Evolutionary conservation across 1,140 invertebrate species (phyloP), one percentile per base, ranked within the genome.

Genomic region (Heliconius hermathena): DNA sequence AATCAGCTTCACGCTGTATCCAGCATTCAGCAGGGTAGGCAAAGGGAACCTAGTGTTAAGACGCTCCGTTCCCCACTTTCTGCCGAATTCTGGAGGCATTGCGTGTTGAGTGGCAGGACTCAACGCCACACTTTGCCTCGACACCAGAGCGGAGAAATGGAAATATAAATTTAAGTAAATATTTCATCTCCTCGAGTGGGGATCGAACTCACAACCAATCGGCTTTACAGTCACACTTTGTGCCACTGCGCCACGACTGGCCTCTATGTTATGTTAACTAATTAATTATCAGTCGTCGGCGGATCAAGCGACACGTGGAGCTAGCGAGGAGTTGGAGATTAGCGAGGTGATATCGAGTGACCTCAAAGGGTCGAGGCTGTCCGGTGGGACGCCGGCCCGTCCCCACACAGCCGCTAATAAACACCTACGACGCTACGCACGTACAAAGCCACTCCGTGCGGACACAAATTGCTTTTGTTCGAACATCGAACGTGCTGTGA

Each of bases 381-480:
- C 82, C 81, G 79, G 70, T 78, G 77, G 76, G 49, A 79, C 76
- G 57, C 76, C 52, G 73, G 71, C 71, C 13, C n/a, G 54, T n/a
- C 60, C 22, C 60, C 75, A 60, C 33, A 83, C 83, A 71, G 84
- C 78, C 87, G 83, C 84, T 93, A 92, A 93, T 93, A 93, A 91
- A 92, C 90, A 89, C 89, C 90, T 92, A 89, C 84, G 84, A 92
- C 81, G 89, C 89, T 72, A 89, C 88, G 87, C 92, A 93, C 89
- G 91, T 92, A 92, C 91, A 82, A 86, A 87, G 83, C 84, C 89
- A 88, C 87, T 91, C 85, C 89, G 89, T 92, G 90, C 89, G 89
- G 87, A 92, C 92, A 93, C 90, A 93, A 92, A 93, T 93, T 92
- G 91, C 89, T 91, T 93, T 93, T 92, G 92, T 93, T 92, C 88